Conservation (phyloP, 1,140 invertebrate species). For the Phymastichus coffea region DNA sequence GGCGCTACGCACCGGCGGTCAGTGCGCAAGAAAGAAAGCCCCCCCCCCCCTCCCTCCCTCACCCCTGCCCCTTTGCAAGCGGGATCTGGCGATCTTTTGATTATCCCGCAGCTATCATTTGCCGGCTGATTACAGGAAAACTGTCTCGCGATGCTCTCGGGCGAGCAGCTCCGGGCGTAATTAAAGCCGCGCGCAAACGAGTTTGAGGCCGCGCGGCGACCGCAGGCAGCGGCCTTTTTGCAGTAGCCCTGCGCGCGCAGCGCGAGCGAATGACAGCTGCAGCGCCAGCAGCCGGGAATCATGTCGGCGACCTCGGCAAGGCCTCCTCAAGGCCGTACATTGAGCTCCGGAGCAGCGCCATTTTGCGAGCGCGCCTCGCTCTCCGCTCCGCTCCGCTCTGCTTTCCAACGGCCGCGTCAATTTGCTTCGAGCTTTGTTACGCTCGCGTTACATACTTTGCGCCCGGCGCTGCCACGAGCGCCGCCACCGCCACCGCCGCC, state of each 20-base stretch:
- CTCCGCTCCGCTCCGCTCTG: not conserved
- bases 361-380: not conserved
- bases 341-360: conserved; percentile 43
- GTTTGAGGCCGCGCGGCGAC: not conserved
- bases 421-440: no score
- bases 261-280: not conserved
- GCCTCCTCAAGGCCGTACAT: conserved; percentile 55
- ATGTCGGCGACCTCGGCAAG: conserved; percentile 55
- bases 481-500: not conserved
- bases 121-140: no score
- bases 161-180: not conserved
- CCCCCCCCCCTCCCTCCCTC: not conserved
- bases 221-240: no score
- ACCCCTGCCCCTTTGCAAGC: not conserved
- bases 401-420: not conserved
- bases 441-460: conserved; percentile 9
- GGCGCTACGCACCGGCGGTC: no score
- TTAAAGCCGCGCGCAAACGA: not conserved
- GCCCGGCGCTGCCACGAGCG: not conserved
- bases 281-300: conserved; percentile 41
- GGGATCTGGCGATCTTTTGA: no score
- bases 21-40: no score
- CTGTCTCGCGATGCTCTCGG: not conserved
- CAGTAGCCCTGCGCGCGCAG: not conserved
- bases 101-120: no score